A percentile compares a stretch with the other conserved stretches of the same genome.
These are phyloP conservation scores for Drosophila nigromelanica DNA, from an alignment of 1,140 invertebrate species.

Conservation along the genomic window DNA sequence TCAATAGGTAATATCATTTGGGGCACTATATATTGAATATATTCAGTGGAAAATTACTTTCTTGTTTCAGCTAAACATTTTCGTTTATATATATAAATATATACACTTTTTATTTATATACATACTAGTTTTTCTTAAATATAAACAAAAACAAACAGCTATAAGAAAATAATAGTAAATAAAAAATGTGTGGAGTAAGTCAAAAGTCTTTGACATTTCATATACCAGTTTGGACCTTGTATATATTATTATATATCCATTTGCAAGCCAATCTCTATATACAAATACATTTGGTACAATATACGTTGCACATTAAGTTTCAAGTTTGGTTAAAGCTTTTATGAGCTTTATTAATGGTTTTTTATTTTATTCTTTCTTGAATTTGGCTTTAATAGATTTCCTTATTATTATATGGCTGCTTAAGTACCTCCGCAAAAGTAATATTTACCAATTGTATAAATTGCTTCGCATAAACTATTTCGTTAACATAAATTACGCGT, in stretches of 20 bases:
- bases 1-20: no score
- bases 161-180: no score
- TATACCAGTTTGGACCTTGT: neutral
- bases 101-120: no score
- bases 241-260: neutral
- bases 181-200: no score
- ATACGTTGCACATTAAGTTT: conserved; percentile 12
- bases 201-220: neutral
- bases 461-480: conserved; percentile 1
- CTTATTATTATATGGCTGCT: conserved; percentile 16
- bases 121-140: no score
- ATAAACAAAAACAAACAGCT: no score
- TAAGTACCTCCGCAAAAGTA: neutral
- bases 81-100: no score
- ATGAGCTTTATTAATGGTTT: conserved; percentile 14
- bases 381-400: conserved; percentile 27
- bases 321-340: conserved; percentile 5
- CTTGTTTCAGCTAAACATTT: no score
- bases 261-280: neutral
- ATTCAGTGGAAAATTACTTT: no score
- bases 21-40: no score
- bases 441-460: neutral
- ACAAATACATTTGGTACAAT: neutral
- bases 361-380: conserved; percentile 1
- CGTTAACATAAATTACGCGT: neutral